Evolutionary conservation across 2,797 vertebrate genomes (phyloP).

Genomic region (Phalloptychus januarius): DNA sequence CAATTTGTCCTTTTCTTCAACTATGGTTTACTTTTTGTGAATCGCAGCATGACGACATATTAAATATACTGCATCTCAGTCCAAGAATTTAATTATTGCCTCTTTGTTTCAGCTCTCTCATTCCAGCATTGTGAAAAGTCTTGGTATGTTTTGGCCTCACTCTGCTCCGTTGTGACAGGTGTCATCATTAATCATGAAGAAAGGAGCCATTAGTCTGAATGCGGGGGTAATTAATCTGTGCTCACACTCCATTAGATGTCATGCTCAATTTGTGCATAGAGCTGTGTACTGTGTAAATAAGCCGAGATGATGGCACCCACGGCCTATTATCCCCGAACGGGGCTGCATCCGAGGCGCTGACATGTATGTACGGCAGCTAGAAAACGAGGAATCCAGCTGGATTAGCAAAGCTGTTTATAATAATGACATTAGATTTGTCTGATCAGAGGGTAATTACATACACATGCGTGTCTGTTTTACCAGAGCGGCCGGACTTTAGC

Average conservation of each 20-base stretch:
- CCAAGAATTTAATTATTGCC: background rate
- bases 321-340: constrained; percentile 44
- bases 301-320: constrained; percentile 39
- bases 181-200: constrained; percentile 72
- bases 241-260: constrained; percentile 68
- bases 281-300: constrained; percentile 67
- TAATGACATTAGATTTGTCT: constrained; percentile 40
- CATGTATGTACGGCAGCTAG: constrained; percentile 14
- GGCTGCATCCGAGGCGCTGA: constrained; percentile 21
- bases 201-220: constrained; percentile 70
- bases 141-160: constrained; percentile 38
- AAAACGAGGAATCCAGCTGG: constrained; percentile 13
- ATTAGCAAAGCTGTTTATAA: constrained; percentile 20
- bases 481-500: constrained; percentile 48
- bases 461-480: constrained; percentile 49
- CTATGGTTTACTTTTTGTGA: background rate
- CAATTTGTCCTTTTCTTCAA: background rate
- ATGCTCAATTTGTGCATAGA: constrained; percentile 65
- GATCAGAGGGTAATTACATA: constrained; percentile 51
- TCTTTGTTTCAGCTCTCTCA: constrained; percentile 2
- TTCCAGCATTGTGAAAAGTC: constrained; percentile 21
- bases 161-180: constrained; percentile 57
- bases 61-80: background rate
- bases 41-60: too few relatives aligned
- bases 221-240: constrained; percentile 68